These are phyloP conservation scores for Loripinus fragilis DNA, from an alignment of 2,888 invertebrate species.

Conservation along the genomic window DNA sequence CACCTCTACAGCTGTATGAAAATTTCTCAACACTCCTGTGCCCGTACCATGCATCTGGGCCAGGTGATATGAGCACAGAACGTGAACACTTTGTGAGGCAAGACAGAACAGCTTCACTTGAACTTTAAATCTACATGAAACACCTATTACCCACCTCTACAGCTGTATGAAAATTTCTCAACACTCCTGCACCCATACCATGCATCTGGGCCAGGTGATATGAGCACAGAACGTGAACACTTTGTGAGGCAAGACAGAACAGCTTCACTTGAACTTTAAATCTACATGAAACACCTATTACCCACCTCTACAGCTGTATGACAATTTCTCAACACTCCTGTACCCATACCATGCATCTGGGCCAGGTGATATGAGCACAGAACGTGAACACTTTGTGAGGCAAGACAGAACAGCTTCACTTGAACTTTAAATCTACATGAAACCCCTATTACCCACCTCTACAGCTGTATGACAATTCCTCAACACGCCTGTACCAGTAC, in stretches of 20 bases:
- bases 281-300: slow-evolving; percentile 78
- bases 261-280: no score
- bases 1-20: slow-evolving; percentile 97
- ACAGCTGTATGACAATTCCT: slow-evolving; percentile 95
- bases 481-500: slow-evolving; percentile 94
- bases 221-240: slow-evolving; percentile 97
- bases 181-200: slow-evolving; percentile 94
- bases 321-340: slow-evolving; percentile 92
- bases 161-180: slow-evolving; percentile 94
- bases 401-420: slow-evolving; percentile 97
- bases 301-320: slow-evolving; percentile 95
- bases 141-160: slow-evolving; percentile 89
- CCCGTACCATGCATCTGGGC: slow-evolving; percentile 99
- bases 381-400: slow-evolving; percentile 98
- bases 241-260: no score
- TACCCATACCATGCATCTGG: slow-evolving; percentile 98
- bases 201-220: slow-evolving; percentile 99
- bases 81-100: slow-evolving; percentile 98
- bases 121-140: slow-evolving; percentile 92
- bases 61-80: slow-evolving; percentile 97
- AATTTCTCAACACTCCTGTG: slow-evolving; percentile 91
- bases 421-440: slow-evolving; percentile 94
- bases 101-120: slow-evolving; percentile 98
- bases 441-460: slow-evolving; percentile 89
- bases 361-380: slow-evolving; percentile 98